Base-by-base conservation (phyloP, 2,797 vertebrate species). In the Graptemys geographica region DNA sequence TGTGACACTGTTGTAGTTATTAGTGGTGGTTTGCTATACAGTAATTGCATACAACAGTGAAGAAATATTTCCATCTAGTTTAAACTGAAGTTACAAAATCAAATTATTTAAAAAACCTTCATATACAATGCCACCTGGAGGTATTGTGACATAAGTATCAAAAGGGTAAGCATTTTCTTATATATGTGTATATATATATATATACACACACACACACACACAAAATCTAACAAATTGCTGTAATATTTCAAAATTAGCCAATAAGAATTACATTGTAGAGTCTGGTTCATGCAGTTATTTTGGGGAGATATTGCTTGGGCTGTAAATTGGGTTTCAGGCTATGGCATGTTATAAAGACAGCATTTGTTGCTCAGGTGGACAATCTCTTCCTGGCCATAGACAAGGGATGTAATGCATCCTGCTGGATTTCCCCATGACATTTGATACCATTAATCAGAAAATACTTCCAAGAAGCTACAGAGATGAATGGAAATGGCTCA, bases 91-190 rank as follows among this genome's bases (percentile, higher is more conserved):
- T 2, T 2, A 9, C 47, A 79, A 86, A 8, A 9, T 79, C 79
- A 51, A 65, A 37, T 44, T 41, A 59, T 88, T 86, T 91, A 97
- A 94, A 91, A 44, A 44, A 44, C 57, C 93, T 94, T 95, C 92
- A 95, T 86, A 65, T 79, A 76, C 8, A 96, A 94, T 96, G 97
- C 97, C 97, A 97, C 93, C 97, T 97, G 95, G 95, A 97, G 97
- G 97, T 49, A 88, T 74, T 25, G 47, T 28, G 62, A 84, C 79
- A 91, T 0, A 1, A 57, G 85, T 90, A 33, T 11, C 41, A 23
- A 79, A n/a, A 62, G 37, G 18, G 8, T 53, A 79, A 86, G 49
- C n/a, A n/a, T 23, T 76, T 84, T 90, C 37, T 59, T 62, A n/a
- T 1, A 74, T 10, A 25, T 19, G 41, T 41, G 41, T 41, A 4